Evolutionary conservation across 2,797 vertebrate species (phyloP).

Genomic region (Lemur catta): DNA sequence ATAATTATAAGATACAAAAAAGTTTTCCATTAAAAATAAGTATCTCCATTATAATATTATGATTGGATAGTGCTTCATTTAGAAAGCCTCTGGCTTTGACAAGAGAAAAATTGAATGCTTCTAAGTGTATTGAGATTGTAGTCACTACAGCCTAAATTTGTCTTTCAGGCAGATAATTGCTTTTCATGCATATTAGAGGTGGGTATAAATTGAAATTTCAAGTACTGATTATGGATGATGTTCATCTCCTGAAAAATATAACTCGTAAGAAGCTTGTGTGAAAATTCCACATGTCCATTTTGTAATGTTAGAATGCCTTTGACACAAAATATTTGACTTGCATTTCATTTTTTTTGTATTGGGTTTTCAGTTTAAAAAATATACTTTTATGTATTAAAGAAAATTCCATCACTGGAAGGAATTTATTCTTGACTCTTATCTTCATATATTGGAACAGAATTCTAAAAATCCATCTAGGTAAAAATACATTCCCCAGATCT

Average conservation of each 20-base stretch:
- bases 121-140: conserved; percentile 40
- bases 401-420: not conserved
- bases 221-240: conserved; percentile 25
- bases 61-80: conserved; percentile 13
- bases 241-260: not conserved
- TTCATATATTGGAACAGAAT: not conserved
- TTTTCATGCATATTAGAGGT: conserved; percentile 24
- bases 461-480: not conserved
- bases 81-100: conserved; percentile 15
- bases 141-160: conserved; percentile 8
- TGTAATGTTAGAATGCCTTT: not conserved
- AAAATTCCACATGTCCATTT: not conserved
- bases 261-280: not conserved
- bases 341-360: not conserved
- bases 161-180: conserved; percentile 50
- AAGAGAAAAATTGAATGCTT: conserved; percentile 23
- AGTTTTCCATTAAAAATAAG: conserved; percentile 25
- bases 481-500: not conserved
- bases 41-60: conserved; percentile 34
- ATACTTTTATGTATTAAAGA: not conserved
- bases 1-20: not conserved
- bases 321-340: not conserved
- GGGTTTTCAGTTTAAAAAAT: not conserved
- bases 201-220: conserved; percentile 52
- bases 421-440: not conserved